phyloP scores from a whole-genome alignment of 2,888 invertebrate genomes.

The Achlya flavicornis region DNA sequence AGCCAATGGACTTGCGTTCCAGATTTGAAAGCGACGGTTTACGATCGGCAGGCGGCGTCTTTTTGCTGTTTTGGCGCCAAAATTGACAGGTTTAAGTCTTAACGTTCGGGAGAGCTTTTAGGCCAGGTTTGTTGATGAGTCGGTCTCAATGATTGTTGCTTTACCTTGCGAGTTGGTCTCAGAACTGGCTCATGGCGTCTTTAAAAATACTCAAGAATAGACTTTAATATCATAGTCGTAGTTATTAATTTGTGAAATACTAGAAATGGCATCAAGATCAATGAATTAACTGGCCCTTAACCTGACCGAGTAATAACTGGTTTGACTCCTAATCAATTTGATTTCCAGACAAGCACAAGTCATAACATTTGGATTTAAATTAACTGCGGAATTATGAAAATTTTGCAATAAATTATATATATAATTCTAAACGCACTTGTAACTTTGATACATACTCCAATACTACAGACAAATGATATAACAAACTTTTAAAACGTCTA shows the following conservation, averaged over 20 bases:
- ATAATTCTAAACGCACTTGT: background rate
- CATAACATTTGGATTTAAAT: background rate
- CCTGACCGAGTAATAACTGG: background rate
- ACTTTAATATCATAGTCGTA: background rate
- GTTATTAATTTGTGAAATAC: background rate
- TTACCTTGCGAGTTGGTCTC: background rate
- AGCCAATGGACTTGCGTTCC: constrained; percentile 71
- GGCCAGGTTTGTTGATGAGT: background rate
- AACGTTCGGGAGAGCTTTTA: constrained; percentile 17
- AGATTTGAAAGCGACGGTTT: constrained; percentile 81
- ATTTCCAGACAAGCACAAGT: background rate
- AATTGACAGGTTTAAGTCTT: constrained; percentile 68
- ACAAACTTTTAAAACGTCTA: background rate
- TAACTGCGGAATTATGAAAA: background rate
- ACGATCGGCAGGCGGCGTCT: constrained; percentile 76
- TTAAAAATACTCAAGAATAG: background rate
- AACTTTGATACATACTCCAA: background rate
- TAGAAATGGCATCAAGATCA: background rate
- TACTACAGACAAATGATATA: background rate
- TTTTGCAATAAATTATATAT: background rate
- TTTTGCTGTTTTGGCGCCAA: constrained; percentile 82
- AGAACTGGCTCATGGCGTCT: background rate
- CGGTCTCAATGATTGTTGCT: background rate
- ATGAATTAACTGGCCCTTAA: constrained; percentile 2
- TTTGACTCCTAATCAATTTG: background rate